A percentile compares a stretch with the other conserved stretches of the same genome.
Conservation (phyloP, 2,888 invertebrate species). For the Tetropium fuscum region DNA sequence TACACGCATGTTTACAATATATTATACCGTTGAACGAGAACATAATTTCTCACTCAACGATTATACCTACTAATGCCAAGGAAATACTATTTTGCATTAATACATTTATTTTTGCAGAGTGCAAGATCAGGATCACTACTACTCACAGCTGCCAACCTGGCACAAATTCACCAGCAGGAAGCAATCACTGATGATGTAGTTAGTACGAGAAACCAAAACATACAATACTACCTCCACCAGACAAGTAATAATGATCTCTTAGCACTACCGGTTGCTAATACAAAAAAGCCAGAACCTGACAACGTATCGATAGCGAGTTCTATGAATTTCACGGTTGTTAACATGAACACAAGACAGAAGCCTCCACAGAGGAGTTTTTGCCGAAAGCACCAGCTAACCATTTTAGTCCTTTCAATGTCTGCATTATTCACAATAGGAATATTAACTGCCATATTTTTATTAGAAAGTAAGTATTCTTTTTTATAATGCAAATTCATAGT, state of each 20-base stretch:
- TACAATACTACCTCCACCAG: slow-evolving; percentile 59
- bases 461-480: slow-evolving; percentile 86
- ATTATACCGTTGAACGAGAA: not conserved
- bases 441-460: slow-evolving; percentile 82
- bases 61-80: too few species aligned
- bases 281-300: slow-evolving; percentile 68
- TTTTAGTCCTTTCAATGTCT: slow-evolving; percentile 86
- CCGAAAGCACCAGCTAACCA: slow-evolving; percentile 83
- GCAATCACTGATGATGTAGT: slow-evolving; percentile 41
- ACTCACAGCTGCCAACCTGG: slow-evolving; percentile 81
- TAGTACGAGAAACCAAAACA: slow-evolving; percentile 57
- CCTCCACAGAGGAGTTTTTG: slow-evolving; percentile 76
- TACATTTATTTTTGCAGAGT: slow-evolving; percentile 71
- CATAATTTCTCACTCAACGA: not conserved
- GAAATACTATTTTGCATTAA: too few species aligned
- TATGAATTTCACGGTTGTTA: slow-evolving; percentile 88
- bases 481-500: too few species aligned
- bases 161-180: slow-evolving; percentile 59
- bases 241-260: slow-evolving; percentile 42
- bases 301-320: slow-evolving; percentile 84
- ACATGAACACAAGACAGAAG: slow-evolving; percentile 71
- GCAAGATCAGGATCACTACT: slow-evolving; percentile 84
- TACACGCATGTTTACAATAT: not conserved
- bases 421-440: slow-evolving; percentile 84
- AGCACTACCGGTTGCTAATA: slow-evolving; percentile 27